These are phyloP conservation scores for Acanthosepion pharaonis DNA, from an alignment of 2,888 invertebrate species.

Conservation along the genomic window DNA sequence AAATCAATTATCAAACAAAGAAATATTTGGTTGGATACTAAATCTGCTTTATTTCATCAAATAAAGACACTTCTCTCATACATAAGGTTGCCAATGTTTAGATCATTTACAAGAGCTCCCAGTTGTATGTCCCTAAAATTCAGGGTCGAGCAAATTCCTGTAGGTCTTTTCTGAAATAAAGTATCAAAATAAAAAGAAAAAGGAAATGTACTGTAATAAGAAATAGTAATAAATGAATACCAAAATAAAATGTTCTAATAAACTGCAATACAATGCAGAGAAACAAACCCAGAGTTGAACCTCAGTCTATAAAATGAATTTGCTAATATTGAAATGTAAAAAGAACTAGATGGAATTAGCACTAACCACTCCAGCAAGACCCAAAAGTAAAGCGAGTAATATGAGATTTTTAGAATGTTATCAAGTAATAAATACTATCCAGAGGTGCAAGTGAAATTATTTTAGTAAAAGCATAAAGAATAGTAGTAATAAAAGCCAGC, in stretches of 20 bases:
- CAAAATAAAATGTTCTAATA: not conserved
- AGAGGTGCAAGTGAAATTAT: not conserved
- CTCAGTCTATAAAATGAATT: too few species aligned
- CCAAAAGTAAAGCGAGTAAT: not conserved
- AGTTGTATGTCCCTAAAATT: not conserved
- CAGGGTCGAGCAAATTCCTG: not conserved
- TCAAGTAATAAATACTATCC: not conserved
- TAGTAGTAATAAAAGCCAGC: not conserved
- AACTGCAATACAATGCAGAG: not conserved
- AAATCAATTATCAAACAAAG: not conserved
- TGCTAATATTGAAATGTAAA: not conserved
- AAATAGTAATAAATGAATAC: not conserved
- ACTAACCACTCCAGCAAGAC: not conserved
- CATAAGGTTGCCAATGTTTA: constrained; percentile 8
- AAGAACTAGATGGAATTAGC: not conserved
- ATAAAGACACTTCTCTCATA: constrained; percentile 15
- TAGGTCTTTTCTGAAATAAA: not conserved
- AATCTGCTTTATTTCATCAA: constrained; percentile 4
- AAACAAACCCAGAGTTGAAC: not conserved
- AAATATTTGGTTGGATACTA: not conserved
- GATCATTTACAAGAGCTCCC: constrained; percentile 33
- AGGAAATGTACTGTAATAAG: not conserved
- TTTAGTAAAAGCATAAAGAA: not conserved
- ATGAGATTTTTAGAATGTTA: not conserved
- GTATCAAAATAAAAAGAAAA: not conserved